These are phyloP conservation scores for Sceloporus tristichus DNA, from an alignment of 2,113 vertebrate genomes.

Conservation along the genomic window DNA sequence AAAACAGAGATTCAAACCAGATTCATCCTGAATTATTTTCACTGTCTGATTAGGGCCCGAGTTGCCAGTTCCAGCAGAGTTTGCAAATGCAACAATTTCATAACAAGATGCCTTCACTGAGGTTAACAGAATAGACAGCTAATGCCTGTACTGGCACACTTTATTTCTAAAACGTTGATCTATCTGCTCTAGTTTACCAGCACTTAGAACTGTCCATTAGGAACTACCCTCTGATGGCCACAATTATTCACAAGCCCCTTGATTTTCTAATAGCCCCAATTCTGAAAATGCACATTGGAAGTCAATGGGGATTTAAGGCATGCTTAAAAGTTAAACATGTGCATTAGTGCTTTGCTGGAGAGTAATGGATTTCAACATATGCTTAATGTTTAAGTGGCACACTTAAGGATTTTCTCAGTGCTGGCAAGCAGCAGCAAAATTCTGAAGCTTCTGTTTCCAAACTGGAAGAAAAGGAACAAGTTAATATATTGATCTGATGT, in stretches of 20 bases:
- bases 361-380: slow-evolving; percentile 27
- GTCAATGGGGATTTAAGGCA: slow-evolving; percentile 11
- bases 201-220: not conserved
- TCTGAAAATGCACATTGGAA: slow-evolving; percentile 20
- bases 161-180: slow-evolving; percentile 32
- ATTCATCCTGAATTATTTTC: too few species aligned
- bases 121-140: slow-evolving; percentile 1
- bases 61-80: not conserved
- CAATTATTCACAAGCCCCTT: slow-evolving; percentile 16
- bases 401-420: slow-evolving; percentile 21
- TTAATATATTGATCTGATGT: not conserved
- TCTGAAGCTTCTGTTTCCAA: not conserved
- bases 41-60: not conserved
- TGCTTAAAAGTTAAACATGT: slow-evolving; percentile 18
- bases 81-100: not conserved
- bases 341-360: slow-evolving; percentile 17
- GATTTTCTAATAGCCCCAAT: not conserved
- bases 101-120: not conserved
- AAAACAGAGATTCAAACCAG: too few species aligned
- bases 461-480: not conserved
- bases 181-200: slow-evolving; percentile 5
- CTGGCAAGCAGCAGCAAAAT: not conserved
- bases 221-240: slow-evolving; percentile 14
- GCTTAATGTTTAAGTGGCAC: slow-evolving; percentile 28
- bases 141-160: not conserved